phyloP scores from a whole-genome alignment of 1,140 invertebrate species.

The Magallana ariakensis region DNA sequence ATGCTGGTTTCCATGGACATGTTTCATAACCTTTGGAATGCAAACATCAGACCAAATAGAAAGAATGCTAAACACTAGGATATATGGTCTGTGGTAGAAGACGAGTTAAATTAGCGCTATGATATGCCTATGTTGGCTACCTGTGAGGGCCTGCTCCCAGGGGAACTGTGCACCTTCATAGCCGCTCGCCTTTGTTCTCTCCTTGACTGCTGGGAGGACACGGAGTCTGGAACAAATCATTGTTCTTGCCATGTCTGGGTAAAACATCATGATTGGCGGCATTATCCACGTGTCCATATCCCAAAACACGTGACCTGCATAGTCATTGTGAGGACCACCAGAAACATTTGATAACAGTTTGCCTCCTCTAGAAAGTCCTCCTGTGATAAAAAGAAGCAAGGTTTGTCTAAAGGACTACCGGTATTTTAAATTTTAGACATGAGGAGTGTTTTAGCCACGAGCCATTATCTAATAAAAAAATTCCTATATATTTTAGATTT shows the following conservation, averaged over 20 bases:
- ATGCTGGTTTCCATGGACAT: slow-evolving; percentile 75
- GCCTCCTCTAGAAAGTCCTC: slow-evolving; percentile 59
- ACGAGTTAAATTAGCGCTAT: not conserved
- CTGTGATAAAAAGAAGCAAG: not conserved
- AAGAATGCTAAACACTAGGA: not conserved
- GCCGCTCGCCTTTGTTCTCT: slow-evolving; percentile 70
- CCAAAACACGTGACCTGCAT: slow-evolving; percentile 79
- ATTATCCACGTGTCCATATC: slow-evolving; percentile 80
- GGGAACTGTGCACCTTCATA: slow-evolving; percentile 75
- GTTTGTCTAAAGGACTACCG: too few species aligned
- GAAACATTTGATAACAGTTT: slow-evolving; percentile 46
- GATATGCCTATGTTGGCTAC: not conserved
- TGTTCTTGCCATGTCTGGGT: slow-evolving; percentile 67
- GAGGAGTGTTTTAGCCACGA: too few species aligned
- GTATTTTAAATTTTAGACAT: too few species aligned
- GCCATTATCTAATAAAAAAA: too few species aligned
- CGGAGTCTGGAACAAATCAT: slow-evolving; percentile 66
- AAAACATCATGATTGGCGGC: slow-evolving; percentile 75
- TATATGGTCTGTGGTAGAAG: not conserved
- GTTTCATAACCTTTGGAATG: slow-evolving; percentile 54
- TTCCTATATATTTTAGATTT: too few species aligned
- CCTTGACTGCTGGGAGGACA: slow-evolving; percentile 68
- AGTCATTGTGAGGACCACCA: slow-evolving; percentile 60
- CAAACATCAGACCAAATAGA: slow-evolving; percentile 54
- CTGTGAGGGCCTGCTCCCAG: slow-evolving; percentile 76